These are phyloP conservation scores for Oreochromis niloticus DNA, from an alignment of 2,113 vertebrate genomes.

Conservation along the genomic window DNA sequence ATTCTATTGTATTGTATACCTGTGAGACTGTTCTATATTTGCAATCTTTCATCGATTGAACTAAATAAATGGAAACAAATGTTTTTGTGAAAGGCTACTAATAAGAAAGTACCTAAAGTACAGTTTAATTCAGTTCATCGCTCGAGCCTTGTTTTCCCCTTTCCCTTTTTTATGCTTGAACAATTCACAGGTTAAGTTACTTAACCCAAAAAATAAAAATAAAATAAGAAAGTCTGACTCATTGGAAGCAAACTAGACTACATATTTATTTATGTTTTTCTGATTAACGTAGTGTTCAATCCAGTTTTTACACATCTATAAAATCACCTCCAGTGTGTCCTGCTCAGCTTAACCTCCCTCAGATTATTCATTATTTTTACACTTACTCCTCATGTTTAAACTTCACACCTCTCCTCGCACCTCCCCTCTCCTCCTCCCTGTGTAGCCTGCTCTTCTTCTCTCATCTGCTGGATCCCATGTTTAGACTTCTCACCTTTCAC, in stretches of 20 bases:
- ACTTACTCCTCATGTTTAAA: slow-evolving; percentile 38
- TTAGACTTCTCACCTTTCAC: slow-evolving; percentile 15
- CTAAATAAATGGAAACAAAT: not conserved
- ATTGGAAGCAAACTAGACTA: not conserved
- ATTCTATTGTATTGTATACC: not conserved
- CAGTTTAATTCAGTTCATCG: not conserved
- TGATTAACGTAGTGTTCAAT: not conserved
- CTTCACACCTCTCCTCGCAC: slow-evolving; percentile 36
- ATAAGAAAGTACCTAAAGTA: not conserved
- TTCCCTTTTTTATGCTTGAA: not conserved
- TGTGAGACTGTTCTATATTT: not conserved
- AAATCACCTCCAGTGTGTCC: not conserved
- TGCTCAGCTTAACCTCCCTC: not conserved
- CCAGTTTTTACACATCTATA: not conserved
- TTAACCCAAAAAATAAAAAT: not conserved
- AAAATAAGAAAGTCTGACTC: not conserved
- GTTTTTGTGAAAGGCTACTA: not conserved
- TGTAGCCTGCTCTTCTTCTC: slow-evolving; percentile 20
- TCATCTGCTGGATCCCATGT: slow-evolving; percentile 4
- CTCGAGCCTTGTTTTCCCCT: not conserved
- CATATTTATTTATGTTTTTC: not conserved
- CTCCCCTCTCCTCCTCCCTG: not conserved
- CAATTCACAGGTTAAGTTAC: not conserved
- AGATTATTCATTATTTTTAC: slow-evolving; percentile 1
- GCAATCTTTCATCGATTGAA: not conserved